Evolutionary conservation across 2,797 vertebrate genomes (phyloP).

Genomic region (Karalla daura): DNA sequence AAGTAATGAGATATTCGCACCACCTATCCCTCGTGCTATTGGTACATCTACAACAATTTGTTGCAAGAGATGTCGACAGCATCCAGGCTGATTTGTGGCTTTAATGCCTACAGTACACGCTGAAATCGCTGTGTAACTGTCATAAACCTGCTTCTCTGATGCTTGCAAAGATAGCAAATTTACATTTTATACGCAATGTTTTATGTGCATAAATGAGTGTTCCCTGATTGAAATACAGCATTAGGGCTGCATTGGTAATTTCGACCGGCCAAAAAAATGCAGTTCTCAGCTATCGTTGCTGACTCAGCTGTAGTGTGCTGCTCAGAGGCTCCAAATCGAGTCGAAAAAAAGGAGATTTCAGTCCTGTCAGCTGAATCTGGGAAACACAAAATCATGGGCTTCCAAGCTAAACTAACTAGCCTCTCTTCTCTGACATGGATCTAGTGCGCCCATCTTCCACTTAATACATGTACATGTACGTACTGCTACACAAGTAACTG

Average conservation of each 20-base stretch:
- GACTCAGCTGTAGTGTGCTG: conserved; percentile 10
- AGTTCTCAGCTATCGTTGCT: background rate
- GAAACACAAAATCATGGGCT: too few relatives aligned
- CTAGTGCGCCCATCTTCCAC: too few relatives aligned
- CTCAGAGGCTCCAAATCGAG: too few relatives aligned
- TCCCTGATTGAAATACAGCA: conserved; percentile 4
- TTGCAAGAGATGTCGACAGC: background rate
- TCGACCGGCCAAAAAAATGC: background rate
- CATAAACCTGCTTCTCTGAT: background rate
- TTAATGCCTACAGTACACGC: background rate
- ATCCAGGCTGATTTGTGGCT: background rate
- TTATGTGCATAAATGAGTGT: background rate
- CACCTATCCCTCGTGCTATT: background rate
- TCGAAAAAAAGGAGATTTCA: too few relatives aligned
- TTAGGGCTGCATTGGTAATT: background rate
- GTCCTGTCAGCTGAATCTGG: too few relatives aligned
- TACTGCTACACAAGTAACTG: too few relatives aligned
- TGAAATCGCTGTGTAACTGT: background rate
- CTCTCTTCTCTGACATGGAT: too few relatives aligned
- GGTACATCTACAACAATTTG: background rate
- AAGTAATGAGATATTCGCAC: conserved; percentile 2
- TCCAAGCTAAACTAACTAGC: too few relatives aligned
- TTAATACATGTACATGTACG: too few relatives aligned
- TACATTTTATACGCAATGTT: background rate
- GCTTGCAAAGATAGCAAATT: background rate